Base-by-base conservation (phyloP, 1,140 invertebrate genomes). In the Drosophila chauvacae region DNA sequence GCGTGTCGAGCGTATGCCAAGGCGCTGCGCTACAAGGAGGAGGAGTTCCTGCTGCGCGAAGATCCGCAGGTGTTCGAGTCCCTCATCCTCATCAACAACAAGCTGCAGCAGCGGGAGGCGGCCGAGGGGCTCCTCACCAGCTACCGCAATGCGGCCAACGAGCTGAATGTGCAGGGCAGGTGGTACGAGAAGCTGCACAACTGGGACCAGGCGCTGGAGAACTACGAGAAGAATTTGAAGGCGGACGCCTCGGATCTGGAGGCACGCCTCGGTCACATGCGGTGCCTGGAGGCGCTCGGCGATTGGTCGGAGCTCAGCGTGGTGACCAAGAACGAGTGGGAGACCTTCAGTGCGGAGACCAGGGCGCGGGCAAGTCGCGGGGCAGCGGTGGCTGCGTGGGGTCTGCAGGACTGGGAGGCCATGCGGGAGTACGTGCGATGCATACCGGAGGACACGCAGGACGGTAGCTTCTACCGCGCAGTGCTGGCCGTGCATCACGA, bases 111-210 rank as follows among this genome's bases (percentile, higher is more conserved):
- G 87, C 97, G 98, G 71, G 99, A 99, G 93, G 98, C 98, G 1
- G 98, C 99, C 1, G 96, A 98, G 78, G 98, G 97, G 26, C 93
- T 99, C 86, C 98, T 99, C 0, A 97, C 96, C 95, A 96, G 96
- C 72, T 96, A 97, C 78, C 94, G 96, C 55, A 95, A 95, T 56
- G 94, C 94, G 0, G 94, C 93, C 2, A 94, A 95, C 85, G 91
- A 95, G 92, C 63, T 94, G 86, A 92, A 91, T 26, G 96, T 99
- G 0, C 97, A 99, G 92, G 98, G 99, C 51, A 94, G 97, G 7
- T 99, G 99, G 99, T 99, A 99, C 92, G 99, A 99, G 92, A 99
- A 99, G 92, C 93, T 99, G 3, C 98, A 99, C 91, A 98, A 99
- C 86, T 99, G 98, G 98, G 98, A 99, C 77, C 97, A 97, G 91